phyloP scores from a whole-genome alignment of 1,140 invertebrate genomes.

The Papilio dardanus region DNA sequence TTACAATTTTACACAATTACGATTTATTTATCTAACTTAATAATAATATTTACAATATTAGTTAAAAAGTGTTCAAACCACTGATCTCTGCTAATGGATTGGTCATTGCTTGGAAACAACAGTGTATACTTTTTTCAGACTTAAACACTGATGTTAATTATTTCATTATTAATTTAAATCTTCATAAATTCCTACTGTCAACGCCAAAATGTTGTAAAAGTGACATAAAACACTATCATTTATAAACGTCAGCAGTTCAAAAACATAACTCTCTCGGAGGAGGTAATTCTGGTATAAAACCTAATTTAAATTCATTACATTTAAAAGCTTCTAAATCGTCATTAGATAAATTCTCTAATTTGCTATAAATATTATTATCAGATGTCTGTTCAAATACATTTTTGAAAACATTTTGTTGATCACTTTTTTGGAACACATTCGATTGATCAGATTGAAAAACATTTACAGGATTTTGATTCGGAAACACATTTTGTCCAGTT shows the following conservation, averaged over 20 bases:
- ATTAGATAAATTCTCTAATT: constrained; percentile 56
- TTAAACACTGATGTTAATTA: too few species aligned
- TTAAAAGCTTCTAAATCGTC: constrained; percentile 66
- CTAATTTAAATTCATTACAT: constrained; percentile 62
- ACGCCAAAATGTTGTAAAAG: too few species aligned
- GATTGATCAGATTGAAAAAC: constrained; percentile 50
- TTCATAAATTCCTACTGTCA: too few species aligned
- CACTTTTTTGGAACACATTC: constrained; percentile 10
- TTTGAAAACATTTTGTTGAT: constrained; percentile 54
- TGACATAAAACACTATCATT: neutral
- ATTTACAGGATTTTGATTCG: constrained; percentile 40
- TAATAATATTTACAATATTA: too few species aligned
- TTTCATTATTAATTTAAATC: too few species aligned
- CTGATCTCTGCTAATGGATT: too few species aligned
- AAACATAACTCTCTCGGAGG: constrained; percentile 63
- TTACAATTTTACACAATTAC: too few species aligned
- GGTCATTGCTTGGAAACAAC: too few species aligned
- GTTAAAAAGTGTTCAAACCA: too few species aligned
- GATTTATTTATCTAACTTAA: neutral
- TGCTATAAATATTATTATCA: constrained; percentile 60
- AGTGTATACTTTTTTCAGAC: too few species aligned
- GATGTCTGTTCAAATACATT: constrained; percentile 47
- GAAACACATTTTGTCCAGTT: constrained; percentile 40
- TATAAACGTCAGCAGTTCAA: constrained; percentile 16
- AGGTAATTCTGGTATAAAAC: constrained; percentile 69